phyloP scores from a whole-genome alignment of 2,888 invertebrate genomes.

The Piscicola geometra region DNA sequence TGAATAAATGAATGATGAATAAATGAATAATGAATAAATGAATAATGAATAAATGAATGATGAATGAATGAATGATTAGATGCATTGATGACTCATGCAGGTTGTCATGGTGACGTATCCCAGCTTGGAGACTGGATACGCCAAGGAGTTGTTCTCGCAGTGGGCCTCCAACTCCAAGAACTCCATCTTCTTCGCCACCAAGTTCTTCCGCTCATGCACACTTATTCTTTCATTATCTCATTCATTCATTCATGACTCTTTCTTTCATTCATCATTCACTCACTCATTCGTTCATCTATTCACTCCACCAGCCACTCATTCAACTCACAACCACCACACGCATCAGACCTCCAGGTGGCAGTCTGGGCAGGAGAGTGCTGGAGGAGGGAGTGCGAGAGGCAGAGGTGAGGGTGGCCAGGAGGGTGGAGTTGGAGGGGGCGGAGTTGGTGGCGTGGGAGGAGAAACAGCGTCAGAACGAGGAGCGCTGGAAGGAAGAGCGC shows the following conservation, averaged over 20 bases:
- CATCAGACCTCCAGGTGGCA: background rate
- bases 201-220: conserved; percentile 59
- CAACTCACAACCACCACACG: background rate
- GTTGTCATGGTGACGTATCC: conserved; percentile 89
- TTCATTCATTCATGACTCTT: background rate
- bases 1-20: no score
- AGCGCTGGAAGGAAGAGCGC: background rate
- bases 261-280: background rate
- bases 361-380: background rate
- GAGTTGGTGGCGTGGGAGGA: background rate
- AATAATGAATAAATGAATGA: no score
- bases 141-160: conserved; percentile 84
- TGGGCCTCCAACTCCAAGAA: conserved; percentile 90
- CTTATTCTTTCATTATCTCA: background rate
- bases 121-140: conserved; percentile 90
- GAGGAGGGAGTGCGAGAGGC: background rate
- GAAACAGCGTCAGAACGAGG: background rate
- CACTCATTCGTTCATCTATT: background rate
- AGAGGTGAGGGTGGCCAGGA: background rate
- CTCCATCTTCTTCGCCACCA: conserved; percentile 83
- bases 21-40: no score
- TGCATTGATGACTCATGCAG: no score
- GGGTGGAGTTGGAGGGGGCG: background rate
- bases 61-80: no score
- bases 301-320: background rate